A percentile compares a stretch with the other conserved stretches of the same genome.
These are phyloP conservation scores for Hyles vespertilio DNA, from an alignment of 1,140 invertebrate genomes.

Conservation along the genomic window DNA sequence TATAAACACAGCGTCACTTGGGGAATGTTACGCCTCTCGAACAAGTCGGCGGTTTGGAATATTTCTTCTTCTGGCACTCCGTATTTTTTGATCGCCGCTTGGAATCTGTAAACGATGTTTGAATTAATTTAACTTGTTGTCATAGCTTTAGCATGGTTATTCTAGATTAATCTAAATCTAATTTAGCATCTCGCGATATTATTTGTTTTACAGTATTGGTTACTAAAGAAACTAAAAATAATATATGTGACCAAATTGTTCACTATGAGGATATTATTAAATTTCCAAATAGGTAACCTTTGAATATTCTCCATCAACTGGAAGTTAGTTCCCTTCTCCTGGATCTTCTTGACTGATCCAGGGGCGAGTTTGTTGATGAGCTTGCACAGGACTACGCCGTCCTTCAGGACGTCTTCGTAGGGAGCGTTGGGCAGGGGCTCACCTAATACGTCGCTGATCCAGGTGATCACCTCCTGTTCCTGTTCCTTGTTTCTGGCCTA, in stretches of 20 bases:
- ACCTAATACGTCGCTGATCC: slow-evolving; percentile 93
- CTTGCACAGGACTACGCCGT: slow-evolving; percentile 95
- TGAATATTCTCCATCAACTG: slow-evolving; percentile 99
- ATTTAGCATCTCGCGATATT: too few species aligned
- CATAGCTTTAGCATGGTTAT: too few species aligned
- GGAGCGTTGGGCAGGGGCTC: slow-evolving; percentile 89
- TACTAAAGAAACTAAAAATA: too few species aligned
- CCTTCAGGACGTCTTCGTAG: slow-evolving; percentile 94
- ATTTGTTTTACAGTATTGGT: too few species aligned
- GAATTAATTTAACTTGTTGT: too few species aligned
- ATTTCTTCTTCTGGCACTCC: slow-evolving; percentile 98
- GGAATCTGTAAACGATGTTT: slow-evolving; percentile 81
- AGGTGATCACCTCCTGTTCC: slow-evolving; percentile 92
- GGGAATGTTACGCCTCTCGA: slow-evolving; percentile 96
- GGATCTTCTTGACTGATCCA: slow-evolving; percentile 97
- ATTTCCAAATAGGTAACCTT: slow-evolving; percentile 67
- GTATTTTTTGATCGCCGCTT: slow-evolving; percentile 94
- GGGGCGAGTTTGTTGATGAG: slow-evolving; percentile 96
- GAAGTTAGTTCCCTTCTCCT: slow-evolving; percentile 96
- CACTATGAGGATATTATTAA: too few species aligned
- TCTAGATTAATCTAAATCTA: too few species aligned
- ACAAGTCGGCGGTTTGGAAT: slow-evolving; percentile 98
- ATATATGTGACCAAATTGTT: too few species aligned
- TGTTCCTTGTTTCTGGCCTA: slow-evolving; percentile 93
- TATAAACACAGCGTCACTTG: slow-evolving; percentile 96